Evolutionary conservation across 2,113 vertebrate species (phyloP).

Genomic region (Genyomyrus donnyi): DNA sequence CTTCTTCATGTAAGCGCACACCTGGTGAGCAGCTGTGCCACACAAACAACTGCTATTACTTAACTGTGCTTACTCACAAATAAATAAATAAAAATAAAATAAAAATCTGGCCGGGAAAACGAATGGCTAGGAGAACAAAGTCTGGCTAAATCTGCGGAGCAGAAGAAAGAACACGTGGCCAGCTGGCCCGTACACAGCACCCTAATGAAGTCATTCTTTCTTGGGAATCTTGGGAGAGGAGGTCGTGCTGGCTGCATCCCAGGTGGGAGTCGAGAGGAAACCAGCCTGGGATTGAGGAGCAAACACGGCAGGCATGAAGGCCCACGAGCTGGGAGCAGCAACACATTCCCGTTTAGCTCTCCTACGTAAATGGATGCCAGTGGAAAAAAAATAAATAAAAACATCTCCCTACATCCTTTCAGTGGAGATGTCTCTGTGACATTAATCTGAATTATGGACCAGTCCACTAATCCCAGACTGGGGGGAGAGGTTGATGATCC

Average conservation of each 20-base stretch:
- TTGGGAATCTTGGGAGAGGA: neutral
- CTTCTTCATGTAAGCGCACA: neutral
- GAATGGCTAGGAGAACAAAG: neutral
- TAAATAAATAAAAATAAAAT: neutral
- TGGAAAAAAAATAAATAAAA: neutral
- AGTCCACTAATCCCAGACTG: neutral
- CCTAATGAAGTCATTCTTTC: constrained; percentile 2
- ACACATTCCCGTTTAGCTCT: neutral
- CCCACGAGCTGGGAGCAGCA: neutral
- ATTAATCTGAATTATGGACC: neutral
- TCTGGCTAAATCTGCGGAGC: neutral
- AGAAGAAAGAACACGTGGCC: neutral
- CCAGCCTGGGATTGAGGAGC: neutral
- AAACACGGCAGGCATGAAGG: neutral
- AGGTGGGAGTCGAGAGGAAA: neutral
- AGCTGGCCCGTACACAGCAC: neutral
- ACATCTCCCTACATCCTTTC: neutral
- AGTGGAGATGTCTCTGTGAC: neutral
- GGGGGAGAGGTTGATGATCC: neutral
- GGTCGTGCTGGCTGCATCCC: neutral
- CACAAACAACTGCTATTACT: neutral
- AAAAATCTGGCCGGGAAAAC: neutral
- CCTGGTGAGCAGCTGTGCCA: neutral
- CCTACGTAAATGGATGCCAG: neutral
- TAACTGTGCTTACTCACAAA: neutral